Conservation (phyloP, 2,797 vertebrate species). For the Pseudochaenichthys georgianus region DNA sequence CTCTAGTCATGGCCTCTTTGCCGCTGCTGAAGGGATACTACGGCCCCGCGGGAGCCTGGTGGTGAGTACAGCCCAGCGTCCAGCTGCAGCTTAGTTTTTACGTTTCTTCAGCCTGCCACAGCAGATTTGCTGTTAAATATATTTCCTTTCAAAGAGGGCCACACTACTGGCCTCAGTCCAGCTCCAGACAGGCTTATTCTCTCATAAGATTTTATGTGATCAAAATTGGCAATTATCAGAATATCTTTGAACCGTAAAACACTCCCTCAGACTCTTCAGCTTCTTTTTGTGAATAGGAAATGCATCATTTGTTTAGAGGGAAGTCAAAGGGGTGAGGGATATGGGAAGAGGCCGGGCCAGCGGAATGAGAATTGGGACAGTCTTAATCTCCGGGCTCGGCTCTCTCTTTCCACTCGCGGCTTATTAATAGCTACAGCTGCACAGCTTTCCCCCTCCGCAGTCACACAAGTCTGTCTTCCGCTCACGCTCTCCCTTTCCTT, state of each 20-base stretch:
- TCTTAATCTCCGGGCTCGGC: constrained; percentile 78
- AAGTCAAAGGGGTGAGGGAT: constrained; percentile 55
- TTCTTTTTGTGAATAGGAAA: constrained; percentile 47
- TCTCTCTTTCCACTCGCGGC: constrained; percentile 77
- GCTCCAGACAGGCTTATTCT: constrained; percentile 26
- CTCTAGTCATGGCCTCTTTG: constrained; percentile 82
- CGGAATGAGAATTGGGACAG: constrained; percentile 81
- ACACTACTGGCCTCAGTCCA: constrained; percentile 52
- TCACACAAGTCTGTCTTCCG: constrained; percentile 76
- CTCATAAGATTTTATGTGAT: constrained; percentile 66
- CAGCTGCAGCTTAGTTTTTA: constrained; percentile 10
- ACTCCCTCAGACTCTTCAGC: constrained; percentile 14
- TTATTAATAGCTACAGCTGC: constrained; percentile 85
- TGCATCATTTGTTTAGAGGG: constrained; percentile 71
- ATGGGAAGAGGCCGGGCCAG: constrained; percentile 64
- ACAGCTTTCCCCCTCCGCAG: constrained; percentile 73
- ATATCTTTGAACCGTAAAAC: constrained; percentile 65
- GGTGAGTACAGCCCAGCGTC: constrained; percentile 69
- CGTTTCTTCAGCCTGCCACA: constrained; percentile 26
- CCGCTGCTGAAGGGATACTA: constrained; percentile 84
- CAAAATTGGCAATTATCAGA: constrained; percentile 81
- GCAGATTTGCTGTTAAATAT: constrained; percentile 45
- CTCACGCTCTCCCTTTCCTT: constrained; percentile 72
- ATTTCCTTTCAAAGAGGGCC: constrained; percentile 39
- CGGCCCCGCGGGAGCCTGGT: constrained; percentile 85